Percentiles rank a stretch among this genome's conserved stretches.
Evolutionary conservation across 2,888 invertebrate genomes (phyloP).

Genomic region (Laothoe populi): DNA sequence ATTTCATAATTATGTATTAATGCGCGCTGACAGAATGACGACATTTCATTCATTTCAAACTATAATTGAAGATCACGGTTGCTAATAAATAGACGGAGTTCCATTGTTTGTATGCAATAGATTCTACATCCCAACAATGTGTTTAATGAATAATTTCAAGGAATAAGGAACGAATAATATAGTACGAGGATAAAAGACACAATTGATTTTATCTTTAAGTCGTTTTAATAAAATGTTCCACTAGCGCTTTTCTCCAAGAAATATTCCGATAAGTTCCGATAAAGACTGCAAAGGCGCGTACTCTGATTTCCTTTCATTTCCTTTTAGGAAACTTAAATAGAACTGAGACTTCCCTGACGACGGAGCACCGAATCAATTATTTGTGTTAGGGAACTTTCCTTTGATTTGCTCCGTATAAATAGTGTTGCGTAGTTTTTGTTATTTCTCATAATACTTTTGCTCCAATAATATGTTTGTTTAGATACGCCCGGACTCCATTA

Average conservation of each 20-base stretch:
- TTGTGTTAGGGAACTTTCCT: conserved; percentile 76
- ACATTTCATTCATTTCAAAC: background rate
- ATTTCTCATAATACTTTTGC: conserved; percentile 46
- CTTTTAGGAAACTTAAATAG: conserved; percentile 84
- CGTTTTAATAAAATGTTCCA: conserved; percentile 66
- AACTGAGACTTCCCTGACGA: conserved; percentile 81
- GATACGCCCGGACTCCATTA: conserved; percentile 33
- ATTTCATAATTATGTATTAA: no score
- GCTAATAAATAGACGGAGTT: background rate
- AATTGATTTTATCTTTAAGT: conserved; percentile 59
- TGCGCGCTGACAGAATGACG: no score
- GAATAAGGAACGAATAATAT: background rate
- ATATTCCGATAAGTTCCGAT: conserved; percentile 80
- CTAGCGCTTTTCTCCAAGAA: conserved; percentile 60
- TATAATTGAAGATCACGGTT: background rate
- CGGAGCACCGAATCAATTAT: conserved; percentile 81
- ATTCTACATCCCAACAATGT: background rate
- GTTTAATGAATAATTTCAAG: conserved; percentile 6
- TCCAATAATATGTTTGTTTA: conserved; percentile 46
- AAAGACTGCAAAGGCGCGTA: conserved; percentile 73
- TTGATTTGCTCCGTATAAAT: conserved; percentile 66
- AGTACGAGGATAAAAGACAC: conserved; percentile 37
- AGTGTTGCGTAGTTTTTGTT: conserved; percentile 59
- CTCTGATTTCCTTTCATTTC: conserved; percentile 84
- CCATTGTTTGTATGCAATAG: background rate